Conservation (phyloP, 53 echinoderm and acorn worm genomes). For the Stichopus horrens region DNA sequence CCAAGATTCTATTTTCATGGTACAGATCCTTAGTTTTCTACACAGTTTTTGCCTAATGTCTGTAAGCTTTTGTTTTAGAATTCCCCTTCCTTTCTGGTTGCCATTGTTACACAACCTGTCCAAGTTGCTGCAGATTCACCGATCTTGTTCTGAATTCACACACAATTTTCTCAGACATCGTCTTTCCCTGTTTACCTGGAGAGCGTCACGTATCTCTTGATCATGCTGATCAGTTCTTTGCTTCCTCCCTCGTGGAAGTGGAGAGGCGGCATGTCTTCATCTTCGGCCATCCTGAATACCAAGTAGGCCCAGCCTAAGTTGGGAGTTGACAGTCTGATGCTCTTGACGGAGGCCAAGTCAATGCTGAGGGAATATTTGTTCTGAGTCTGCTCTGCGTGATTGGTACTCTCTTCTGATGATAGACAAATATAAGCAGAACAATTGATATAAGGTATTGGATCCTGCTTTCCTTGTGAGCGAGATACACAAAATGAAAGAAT, state of each 20-base stretch:
- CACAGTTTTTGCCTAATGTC: too few relatives aligned
- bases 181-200: conserved; percentile 62
- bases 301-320: conserved; percentile 92
- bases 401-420: not conserved
- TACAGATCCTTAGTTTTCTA: too few relatives aligned
- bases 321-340: conserved; percentile 84
- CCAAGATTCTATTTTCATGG: too few relatives aligned
- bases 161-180: too few relatives aligned
- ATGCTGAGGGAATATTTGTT: conserved; percentile 80
- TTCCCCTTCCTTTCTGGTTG: too few relatives aligned
- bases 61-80: too few relatives aligned
- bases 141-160: too few relatives aligned
- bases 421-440: not conserved
- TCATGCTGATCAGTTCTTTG: conserved; percentile 57
- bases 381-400: not conserved
- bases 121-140: too few relatives aligned
- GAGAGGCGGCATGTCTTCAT: conserved; percentile 83
- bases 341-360: conserved; percentile 73
- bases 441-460: too few relatives aligned
- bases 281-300: conserved; percentile 83
- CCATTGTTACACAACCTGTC: too few relatives aligned
- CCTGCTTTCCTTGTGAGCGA: too few relatives aligned
- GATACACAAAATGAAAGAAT: too few relatives aligned
- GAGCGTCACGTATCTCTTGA: conserved; percentile 81
- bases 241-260: conserved; percentile 99